Evolutionary conservation across 2,797 vertebrate genomes (phyloP), one percentile per base, ranked within the genome.

Genomic region (Myiotriccus ornatus): DNA sequence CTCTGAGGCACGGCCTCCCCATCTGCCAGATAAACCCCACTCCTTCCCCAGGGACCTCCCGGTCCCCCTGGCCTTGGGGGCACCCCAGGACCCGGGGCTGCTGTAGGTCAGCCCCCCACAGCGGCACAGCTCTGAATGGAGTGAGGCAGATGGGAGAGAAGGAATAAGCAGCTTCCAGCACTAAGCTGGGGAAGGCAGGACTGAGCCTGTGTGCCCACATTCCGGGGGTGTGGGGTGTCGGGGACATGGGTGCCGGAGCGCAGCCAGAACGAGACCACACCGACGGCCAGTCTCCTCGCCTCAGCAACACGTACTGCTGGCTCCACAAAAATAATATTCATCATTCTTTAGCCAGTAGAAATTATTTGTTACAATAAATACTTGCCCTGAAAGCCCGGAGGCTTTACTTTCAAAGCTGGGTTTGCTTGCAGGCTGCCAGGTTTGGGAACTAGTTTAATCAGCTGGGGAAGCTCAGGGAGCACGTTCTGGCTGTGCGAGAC

Each of bases 341-440:
- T 88, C 64, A 0, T 37, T 69, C 88, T 59, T 87, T n/a, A 84
- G 63, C 91, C 86, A 32, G 50, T 1, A 27, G 75, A 65, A 95
- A 89, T 78, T 64, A 62, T 85, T 59, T 84, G 87, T 75, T 59
- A 88, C 88, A 88, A 90, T 86, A 84, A 95, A 91, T 41, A 52
- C 59, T 52, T 4, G 44, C 9, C 4, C 83, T 2, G 27, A 86
- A 93, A 94, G 94, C 85, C 87, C 18, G 1, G 27, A 84, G 94
- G 84, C 93, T 96, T 90, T 95, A 20, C 77, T 90, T 80, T 90
- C 93, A 95, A 87, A 95, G 92, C 85, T 27, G 85, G 80, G 90
- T 59, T 81, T 71, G 89, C 84, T 77, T 12, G 4, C n/a, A 39
- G 76, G 79, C 91, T 93, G 91, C 89, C 87, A 87, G 94, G 23